phyloP scores from a whole-genome alignment of 2,797 vertebrate genomes.

The Danio aesculapii region DNA sequence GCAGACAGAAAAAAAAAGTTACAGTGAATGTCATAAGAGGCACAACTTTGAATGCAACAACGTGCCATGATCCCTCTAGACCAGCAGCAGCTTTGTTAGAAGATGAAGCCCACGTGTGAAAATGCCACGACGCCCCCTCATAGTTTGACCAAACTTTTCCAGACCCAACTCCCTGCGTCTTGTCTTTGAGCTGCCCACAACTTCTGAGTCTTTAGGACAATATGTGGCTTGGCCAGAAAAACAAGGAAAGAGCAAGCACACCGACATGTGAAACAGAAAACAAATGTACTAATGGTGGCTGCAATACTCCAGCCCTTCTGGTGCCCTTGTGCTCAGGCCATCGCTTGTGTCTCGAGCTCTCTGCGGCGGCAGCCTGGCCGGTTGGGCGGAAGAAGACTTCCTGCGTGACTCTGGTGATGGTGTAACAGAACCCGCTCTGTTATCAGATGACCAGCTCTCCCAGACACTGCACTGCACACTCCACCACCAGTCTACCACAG shows the following conservation, averaged over 20 bases:
- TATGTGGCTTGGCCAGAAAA: slow-evolving; percentile 49
- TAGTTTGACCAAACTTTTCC: slow-evolving; percentile 64
- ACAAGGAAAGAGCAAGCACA: slow-evolving; percentile 53
- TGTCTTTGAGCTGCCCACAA: slow-evolving; percentile 49
- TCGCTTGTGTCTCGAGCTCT: slow-evolving; percentile 38
- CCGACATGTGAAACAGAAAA: slow-evolving; percentile 41
- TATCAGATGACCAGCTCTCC: slow-evolving; percentile 86
- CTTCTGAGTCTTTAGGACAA: slow-evolving; percentile 51
- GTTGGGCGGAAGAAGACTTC: slow-evolving; percentile 76
- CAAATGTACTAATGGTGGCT: slow-evolving; percentile 32
- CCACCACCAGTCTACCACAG: slow-evolving; percentile 68
- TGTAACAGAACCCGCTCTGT: slow-evolving; percentile 87
- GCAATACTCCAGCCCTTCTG: slow-evolving; percentile 28
- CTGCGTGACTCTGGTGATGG: slow-evolving; percentile 78
- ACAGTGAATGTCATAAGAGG: neutral
- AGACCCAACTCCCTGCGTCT: slow-evolving; percentile 56
- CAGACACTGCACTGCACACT: slow-evolving; percentile 72
- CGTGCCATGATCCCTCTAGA: slow-evolving; percentile 35
- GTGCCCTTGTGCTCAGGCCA: slow-evolving; percentile 50
- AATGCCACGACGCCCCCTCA: slow-evolving; percentile 60
- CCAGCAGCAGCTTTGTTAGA: slow-evolving; percentile 41
- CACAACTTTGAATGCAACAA: slow-evolving; percentile 11
- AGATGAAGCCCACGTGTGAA: slow-evolving; percentile 53
- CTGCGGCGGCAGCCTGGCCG: slow-evolving; percentile 45
- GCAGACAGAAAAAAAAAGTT: neutral